Evolutionary conservation across 2,888 invertebrate species (phyloP), one percentile per base, ranked within the genome.

Genomic region (Nycteola revayana): DNA sequence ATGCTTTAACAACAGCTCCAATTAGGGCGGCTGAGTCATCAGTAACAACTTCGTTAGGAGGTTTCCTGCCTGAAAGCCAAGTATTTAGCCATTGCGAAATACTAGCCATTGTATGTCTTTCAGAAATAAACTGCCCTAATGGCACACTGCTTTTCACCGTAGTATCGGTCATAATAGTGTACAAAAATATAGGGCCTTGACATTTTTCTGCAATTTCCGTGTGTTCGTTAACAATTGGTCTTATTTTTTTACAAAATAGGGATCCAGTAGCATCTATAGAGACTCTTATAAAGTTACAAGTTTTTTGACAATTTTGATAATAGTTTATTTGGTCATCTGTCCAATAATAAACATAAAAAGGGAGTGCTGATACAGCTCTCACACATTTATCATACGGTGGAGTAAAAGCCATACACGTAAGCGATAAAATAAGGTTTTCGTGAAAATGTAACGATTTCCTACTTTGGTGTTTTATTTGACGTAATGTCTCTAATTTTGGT

Each of bases 1-100:
- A 38, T 25, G 23, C 32, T 38, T 32, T 38, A n/a, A 38, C 38
- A 9, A 28, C 32, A 22, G 38, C 38, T 8, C 38, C 38, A 23
- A 32, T 27, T 25, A 38, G 11, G 18, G 32, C 38, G 7, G 38
- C 32, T 17, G 32, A 38, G 10, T 38, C 32, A 27, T 38, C 38
- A 33, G 33, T 33, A 14, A 38, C 25, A 10, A 31, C 31, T 25
- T 38, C 33, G 10, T 33, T 33, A n/a, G 37, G 37, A 32, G 32
- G 28, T 32, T 32, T 32, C 11, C 17, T 25, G 28, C 17, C 10
- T 25, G 21, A 7, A 5, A 28, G n/a, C 32, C 37, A 37, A 14
- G 32, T 22, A 8, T 28, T 7, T 20, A 38, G 25, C 38, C 38
- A 38, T 2, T 24, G 14, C 7, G 23, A n/a, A 24, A 38, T 33